These are phyloP conservation scores for Streptopelia turtur DNA, from an alignment of 2,797 vertebrate species.

Conservation along the genomic window DNA sequence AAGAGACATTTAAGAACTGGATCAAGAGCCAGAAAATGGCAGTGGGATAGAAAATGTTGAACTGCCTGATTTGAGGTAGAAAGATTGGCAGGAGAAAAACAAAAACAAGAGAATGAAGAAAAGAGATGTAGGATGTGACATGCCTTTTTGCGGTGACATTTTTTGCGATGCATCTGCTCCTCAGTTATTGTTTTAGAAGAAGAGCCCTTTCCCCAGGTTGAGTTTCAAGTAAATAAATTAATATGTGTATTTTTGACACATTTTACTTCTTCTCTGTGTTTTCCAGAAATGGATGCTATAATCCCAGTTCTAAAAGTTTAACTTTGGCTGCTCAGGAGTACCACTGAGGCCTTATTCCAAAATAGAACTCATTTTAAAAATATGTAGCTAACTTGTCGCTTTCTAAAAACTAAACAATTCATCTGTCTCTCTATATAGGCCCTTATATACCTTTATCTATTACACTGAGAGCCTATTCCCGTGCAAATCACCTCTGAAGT, in stretches of 20 bases:
- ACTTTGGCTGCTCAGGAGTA: background rate
- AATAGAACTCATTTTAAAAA: background rate
- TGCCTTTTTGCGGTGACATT: background rate
- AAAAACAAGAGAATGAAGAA: background rate
- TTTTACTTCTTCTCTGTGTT: background rate
- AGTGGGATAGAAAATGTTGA: background rate
- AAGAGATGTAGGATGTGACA: background rate
- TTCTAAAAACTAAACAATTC: background rate
- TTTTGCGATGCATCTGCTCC: background rate
- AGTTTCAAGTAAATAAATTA: background rate
- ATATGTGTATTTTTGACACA: background rate
- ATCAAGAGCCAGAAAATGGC: background rate
- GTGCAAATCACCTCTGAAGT: background rate
- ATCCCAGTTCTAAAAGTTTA: background rate
- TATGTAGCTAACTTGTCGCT: background rate
- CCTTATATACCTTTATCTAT: background rate
- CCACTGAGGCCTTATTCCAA: background rate
- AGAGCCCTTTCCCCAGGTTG: background rate
- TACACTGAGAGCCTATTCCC: background rate
- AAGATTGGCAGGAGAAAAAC: slow-evolving; percentile 7
- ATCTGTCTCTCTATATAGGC: background rate
- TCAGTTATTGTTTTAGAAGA: background rate
- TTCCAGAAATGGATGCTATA: background rate
- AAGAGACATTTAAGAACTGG: background rate
- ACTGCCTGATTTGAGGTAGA: background rate